These are phyloP conservation scores for Sarcophaga variegata DNA, from an alignment of 2,888 invertebrate genomes.

Conservation along the genomic window DNA sequence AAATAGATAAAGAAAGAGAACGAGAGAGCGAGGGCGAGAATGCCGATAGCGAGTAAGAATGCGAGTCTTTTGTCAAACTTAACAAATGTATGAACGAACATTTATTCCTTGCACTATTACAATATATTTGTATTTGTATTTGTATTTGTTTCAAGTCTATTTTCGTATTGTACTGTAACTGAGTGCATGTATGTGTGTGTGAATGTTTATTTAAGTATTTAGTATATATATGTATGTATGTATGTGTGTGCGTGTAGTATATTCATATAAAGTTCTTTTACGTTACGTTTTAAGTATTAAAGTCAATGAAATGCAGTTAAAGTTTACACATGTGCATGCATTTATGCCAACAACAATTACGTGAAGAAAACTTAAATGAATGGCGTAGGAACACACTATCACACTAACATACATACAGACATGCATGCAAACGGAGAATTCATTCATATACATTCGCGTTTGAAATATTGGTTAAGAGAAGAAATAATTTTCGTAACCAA, in stretches of 20 bases:
- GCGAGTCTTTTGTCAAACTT: conserved; percentile 54
- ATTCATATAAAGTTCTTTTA: conserved; percentile 32
- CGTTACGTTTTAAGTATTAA: conserved; percentile 32
- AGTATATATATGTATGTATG: neutral
- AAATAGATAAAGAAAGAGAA: too few relatives aligned
- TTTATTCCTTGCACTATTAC: neutral
- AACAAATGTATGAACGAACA: conserved; percentile 42
- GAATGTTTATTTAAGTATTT: too few relatives aligned
- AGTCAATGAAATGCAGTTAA: conserved; percentile 57
- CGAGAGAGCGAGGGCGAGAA: neutral
- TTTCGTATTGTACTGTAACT: neutral
- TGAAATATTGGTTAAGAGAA: conserved; percentile 24
- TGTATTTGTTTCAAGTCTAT: neutral
- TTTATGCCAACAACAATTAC: conserved; percentile 55
- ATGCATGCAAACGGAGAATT: too few relatives aligned
- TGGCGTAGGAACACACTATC: too few relatives aligned
- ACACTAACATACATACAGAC: too few relatives aligned
- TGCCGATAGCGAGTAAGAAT: conserved; percentile 1
- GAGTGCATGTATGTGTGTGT: neutral
- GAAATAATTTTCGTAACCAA: neutral
- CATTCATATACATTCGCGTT: neutral
- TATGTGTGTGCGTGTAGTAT: neutral
- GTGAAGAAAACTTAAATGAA: conserved; percentile 34
- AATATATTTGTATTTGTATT: neutral
- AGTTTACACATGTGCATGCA: conserved; percentile 45